Evolutionary conservation across 1,140 invertebrate species (phyloP), one percentile per base, ranked within the genome.

Genomic region (Colletes gigas): DNA sequence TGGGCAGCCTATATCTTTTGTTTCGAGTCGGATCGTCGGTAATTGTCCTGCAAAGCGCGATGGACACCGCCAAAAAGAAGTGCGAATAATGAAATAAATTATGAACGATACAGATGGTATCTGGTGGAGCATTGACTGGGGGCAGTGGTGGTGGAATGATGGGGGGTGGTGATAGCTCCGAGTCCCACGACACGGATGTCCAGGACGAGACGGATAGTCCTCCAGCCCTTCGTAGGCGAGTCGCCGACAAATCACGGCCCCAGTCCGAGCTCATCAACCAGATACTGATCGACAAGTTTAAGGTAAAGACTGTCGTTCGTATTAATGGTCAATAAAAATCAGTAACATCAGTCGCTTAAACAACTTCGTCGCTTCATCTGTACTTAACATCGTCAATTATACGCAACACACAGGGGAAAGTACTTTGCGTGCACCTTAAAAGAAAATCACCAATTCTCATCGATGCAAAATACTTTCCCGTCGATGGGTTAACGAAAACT

Each of bases 211-310:
- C 92, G 82, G 94, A 95, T 86, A 95, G 94, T 91, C 94, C 94
- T 80, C 94, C 94, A 70, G 92, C 94, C 80, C 92, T 94, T 81
- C 92, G 94, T 79, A 92, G 93, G 78, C 89, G 90, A 88, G 90
- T 92, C 72, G 85, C 89, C 85, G 91, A 92, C 88, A 93, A 93
- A 91, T 93, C 93, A 82, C 91, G 94, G 90, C 95, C 95, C 81
- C 93, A 95, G 88, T 95, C 95, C 78, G 95, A 95, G 88, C 93
- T 95, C 86, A 93, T 95, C 88, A 95, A 95, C 90, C 94, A 95
- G 90, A 93, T 94, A 91, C 93, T 95, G 88, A 94, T 95, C 90
- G 93, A 95, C 89, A 95, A 95, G 90, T 94, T 95, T 83, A 95
- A 95, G 94, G 94, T 95, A 92, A 92, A 91, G 66, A 65, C n/a